A percentile compares a stretch with the other conserved stretches of the same genome.
These are phyloP conservation scores for Fregata magnificens DNA, from an alignment of 2,113 vertebrate species.

Conservation along the genomic window DNA sequence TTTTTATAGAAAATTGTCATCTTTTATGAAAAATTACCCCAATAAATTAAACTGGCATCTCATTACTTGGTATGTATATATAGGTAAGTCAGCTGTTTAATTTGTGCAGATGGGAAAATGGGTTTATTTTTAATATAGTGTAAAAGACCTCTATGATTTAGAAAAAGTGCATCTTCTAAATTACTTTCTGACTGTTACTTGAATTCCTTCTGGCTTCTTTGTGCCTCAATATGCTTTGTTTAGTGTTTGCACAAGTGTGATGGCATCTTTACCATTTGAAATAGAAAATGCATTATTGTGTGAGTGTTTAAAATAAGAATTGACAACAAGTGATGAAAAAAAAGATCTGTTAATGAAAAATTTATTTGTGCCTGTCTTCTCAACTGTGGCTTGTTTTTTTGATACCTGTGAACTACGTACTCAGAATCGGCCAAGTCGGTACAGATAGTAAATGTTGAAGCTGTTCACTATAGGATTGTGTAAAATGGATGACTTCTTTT, in stretches of 20 bases:
- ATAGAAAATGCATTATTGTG: not conserved
- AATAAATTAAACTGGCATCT: slow-evolving; percentile 31
- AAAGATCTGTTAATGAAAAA: not conserved
- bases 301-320: not conserved
- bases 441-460: not conserved
- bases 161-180: not conserved
- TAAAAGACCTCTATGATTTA: not conserved
- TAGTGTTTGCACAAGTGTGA: not conserved
- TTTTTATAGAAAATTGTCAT: slow-evolving; percentile 43
- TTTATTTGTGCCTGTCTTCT: not conserved
- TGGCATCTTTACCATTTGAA: not conserved
- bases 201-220: slow-evolving; percentile 33
- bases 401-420: not conserved
- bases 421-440: not conserved
- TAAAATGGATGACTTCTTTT: not conserved
- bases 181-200: not conserved
- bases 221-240: slow-evolving; percentile 20
- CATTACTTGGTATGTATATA: not conserved
- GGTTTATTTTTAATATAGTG: slow-evolving; percentile 3
- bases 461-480: not conserved
- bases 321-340: not conserved
- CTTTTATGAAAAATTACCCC: slow-evolving; percentile 21
- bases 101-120: slow-evolving; percentile 18
- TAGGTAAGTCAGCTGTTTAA: slow-evolving; percentile 50
- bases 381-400: not conserved